Evolutionary conservation across 2,797 vertebrate genomes (phyloP), one percentile per base, ranked within the genome.

Genomic region (Pangasius krempfi): DNA sequence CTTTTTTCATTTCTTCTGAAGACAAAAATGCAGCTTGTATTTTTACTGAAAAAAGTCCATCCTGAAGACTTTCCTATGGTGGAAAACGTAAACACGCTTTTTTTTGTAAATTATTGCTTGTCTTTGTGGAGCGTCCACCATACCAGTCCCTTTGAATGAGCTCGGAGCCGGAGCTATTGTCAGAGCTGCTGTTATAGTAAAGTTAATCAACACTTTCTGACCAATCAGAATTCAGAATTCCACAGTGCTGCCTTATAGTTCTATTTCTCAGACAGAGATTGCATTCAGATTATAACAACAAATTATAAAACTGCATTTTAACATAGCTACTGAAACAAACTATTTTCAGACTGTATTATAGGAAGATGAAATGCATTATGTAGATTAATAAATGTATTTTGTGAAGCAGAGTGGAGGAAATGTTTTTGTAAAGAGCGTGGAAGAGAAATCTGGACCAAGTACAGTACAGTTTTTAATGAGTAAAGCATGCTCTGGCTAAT

Each of bases 401-500:
- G 73, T 54, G 44, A 79, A 78, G 40, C 20, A 5, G 40, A 64
- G 18, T 62, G 54, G 8, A 33, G n/a, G 44, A 82, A 70, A 73
- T 22, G 52, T 13, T 82, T 84, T 25, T 27, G n/a, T 76, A 27
- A 47, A 62, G 27, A 66, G 73, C 47, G 4, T 14, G 54, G 30
- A 22, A 60, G 47, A 76, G 50, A 54, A 76, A 47, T 58, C 87
- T 86, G 87, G 84, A 76, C 16, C 2, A 30, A 54, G 44, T 47
- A 40, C 54, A 33, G 54, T 64, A 33, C 83, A 22, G 27, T 10
- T 66, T 50, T 5, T 84, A 90, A 93, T 88, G 18, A 86, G 66
- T 88, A 91, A 91, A 92, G 90, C 68, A 85, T 25, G 86, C 76
- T 37, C 86, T 90, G 86, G 58, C 66, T 83, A 70, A 90, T 58